A percentile compares a stretch with the other conserved stretches of the same genome.
These are phyloP conservation scores for Agrypnia vestita DNA, from an alignment of 1,140 invertebrate species.

Conservation along the genomic window DNA sequence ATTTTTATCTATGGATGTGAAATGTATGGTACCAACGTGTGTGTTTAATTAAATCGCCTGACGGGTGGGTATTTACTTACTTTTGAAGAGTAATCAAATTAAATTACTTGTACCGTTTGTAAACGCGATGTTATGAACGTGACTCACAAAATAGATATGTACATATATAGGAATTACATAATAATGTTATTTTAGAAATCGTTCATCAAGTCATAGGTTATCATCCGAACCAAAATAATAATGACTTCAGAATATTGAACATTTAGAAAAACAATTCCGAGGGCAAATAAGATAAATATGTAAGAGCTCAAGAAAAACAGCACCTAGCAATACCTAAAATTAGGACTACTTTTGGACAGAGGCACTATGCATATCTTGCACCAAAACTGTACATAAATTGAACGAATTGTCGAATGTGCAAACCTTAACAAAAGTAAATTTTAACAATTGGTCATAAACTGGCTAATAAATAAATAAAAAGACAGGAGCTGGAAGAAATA, in stretches of 20 bases:
- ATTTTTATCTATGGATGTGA: constrained; percentile 9
- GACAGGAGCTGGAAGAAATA: too few species aligned
- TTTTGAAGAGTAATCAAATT: constrained; percentile 8
- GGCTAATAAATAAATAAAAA: too few species aligned
- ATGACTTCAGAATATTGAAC: not conserved
- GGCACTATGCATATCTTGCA: too few species aligned
- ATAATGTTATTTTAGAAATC: not conserved
- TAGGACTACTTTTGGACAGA: too few species aligned
- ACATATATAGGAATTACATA: not conserved
- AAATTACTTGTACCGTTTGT: not conserved
- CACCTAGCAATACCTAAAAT: too few species aligned
- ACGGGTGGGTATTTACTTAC: not conserved
- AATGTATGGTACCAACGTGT: not conserved
- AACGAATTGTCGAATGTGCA: too few species aligned
- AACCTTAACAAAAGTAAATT: too few species aligned
- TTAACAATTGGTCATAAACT: too few species aligned
- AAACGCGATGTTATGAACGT: not conserved
- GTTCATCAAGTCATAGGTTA: not conserved
- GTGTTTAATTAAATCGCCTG: constrained; percentile 15
- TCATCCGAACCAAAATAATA: not conserved
- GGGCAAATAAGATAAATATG: too few species aligned
- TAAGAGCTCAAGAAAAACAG: too few species aligned
- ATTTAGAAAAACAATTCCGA: not conserved
- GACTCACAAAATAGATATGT: not conserved
- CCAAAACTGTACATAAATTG: too few species aligned